phyloP scores from a whole-genome alignment of 2,888 invertebrate genomes.

The Drosophila suboccidentalis region DNA sequence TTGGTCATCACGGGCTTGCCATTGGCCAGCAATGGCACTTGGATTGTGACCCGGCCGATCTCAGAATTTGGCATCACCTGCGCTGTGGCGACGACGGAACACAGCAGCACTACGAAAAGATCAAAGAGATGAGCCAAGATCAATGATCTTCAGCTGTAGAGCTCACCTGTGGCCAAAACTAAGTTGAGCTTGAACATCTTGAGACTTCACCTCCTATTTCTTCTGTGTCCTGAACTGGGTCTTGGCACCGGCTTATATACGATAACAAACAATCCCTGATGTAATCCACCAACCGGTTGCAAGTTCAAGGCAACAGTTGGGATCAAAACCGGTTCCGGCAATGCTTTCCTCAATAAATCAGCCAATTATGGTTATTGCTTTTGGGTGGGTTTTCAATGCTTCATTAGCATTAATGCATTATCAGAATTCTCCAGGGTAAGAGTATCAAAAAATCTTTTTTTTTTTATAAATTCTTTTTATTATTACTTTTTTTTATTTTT shows the following conservation, averaged over 20 bases:
- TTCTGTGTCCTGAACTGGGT: slow-evolving; percentile 60
- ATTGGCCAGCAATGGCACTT: slow-evolving; percentile 68
- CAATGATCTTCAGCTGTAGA: neutral
- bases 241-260: slow-evolving; percentile 54
- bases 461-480: slow-evolving; percentile 55
- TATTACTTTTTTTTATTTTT: slow-evolving; percentile 41
- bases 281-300: slow-evolving; percentile 34
- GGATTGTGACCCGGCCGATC: slow-evolving; percentile 62
- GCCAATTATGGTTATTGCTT: slow-evolving; percentile 49
- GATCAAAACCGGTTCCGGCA: slow-evolving; percentile 45
- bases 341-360: slow-evolving; percentile 58
- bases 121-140: neutral
- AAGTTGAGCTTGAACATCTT: slow-evolving; percentile 63
- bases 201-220: slow-evolving; percentile 34
- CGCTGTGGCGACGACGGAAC: slow-evolving; percentile 56
- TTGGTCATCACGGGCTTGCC: slow-evolving; percentile 61
- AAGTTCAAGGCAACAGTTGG: slow-evolving; percentile 20
- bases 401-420: slow-evolving; percentile 31
- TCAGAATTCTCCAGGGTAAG: neutral
- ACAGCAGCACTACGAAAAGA: slow-evolving; percentile 66
- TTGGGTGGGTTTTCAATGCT: slow-evolving; percentile 30
- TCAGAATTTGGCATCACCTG: slow-evolving; percentile 73
- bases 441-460: slow-evolving; percentile 2
- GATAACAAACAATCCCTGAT: neutral
- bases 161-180: slow-evolving; percentile 73